phyloP scores from a whole-genome alignment of 2,113 vertebrate species.

The Synodontis membranacea region DNA sequence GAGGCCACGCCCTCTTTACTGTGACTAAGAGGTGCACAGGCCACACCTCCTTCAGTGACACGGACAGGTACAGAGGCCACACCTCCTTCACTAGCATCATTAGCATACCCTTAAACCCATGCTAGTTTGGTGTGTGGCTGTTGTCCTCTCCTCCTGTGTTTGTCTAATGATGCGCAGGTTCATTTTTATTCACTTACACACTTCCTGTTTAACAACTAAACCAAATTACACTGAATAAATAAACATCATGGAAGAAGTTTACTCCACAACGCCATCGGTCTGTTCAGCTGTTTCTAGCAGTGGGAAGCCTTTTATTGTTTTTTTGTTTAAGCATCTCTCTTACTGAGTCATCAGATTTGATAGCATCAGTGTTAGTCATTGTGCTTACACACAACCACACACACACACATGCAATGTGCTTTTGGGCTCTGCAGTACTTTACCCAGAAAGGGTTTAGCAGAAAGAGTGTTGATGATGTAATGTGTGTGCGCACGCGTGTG shows the following conservation, averaged over 20 bases:
- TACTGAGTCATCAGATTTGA: slow-evolving; percentile 27
- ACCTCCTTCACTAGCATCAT: background rate
- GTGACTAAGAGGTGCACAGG: background rate
- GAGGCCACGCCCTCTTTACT: background rate
- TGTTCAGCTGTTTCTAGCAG: background rate
- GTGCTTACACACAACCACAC: background rate
- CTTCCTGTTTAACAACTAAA: slow-evolving; percentile 21
- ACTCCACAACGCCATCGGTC: background rate
- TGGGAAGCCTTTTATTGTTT: no score
- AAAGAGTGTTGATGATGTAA: slow-evolving; percentile 8
- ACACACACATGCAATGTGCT: background rate
- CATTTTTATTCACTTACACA: slow-evolving; percentile 15
- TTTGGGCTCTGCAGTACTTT: background rate
- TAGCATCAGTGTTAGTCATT: background rate
- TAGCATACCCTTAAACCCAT: slow-evolving; percentile 13
- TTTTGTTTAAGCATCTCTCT: background rate
- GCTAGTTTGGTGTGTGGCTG: slow-evolving; percentile 9
- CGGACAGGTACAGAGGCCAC: background rate
- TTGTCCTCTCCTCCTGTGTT: slow-evolving; percentile 6
- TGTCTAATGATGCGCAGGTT: slow-evolving; percentile 34
- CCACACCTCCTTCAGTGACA: background rate
- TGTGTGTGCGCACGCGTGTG: background rate
- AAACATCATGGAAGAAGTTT: background rate
- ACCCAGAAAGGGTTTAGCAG: background rate
- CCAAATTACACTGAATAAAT: slow-evolving; percentile 31